A percentile compares a stretch with the other conserved stretches of the same genome.
Conservation (phyloP, 2,797 vertebrate genomes). For the Telmatherina bonti region DNA sequence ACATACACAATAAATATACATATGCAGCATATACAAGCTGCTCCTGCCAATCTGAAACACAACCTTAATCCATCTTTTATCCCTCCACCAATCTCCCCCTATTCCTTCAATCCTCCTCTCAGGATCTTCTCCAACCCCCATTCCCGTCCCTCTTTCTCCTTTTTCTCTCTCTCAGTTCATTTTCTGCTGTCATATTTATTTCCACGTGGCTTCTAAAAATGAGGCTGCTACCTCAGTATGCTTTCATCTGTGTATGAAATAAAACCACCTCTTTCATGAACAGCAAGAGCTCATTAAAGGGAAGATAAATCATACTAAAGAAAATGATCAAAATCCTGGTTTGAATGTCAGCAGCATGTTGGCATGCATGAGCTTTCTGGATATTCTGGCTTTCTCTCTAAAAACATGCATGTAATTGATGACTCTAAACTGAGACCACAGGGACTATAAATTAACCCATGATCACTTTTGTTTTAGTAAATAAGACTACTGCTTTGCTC, state of each 20-base stretch:
- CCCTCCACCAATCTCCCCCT: conserved; percentile 60
- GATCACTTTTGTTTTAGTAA: no score
- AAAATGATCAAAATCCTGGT: conserved; percentile 4
- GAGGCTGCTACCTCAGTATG: conserved; percentile 36
- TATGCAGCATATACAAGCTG: conserved; percentile 44
- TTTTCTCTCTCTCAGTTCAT: conserved; percentile 14
- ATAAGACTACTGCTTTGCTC: no score
- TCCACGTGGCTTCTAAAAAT: conserved; percentile 49
- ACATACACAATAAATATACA: conserved; percentile 48
- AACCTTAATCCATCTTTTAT: conserved; percentile 77
- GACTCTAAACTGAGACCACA: no score
- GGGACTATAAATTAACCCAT: no score
- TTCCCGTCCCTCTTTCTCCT: not conserved
- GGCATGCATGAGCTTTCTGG: no score
- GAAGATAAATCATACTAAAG: conserved; percentile 25
- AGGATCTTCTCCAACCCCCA: conserved; percentile 42
- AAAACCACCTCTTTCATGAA: conserved; percentile 32
- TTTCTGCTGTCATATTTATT: conserved; percentile 46
- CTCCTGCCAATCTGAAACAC: conserved; percentile 67
- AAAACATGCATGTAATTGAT: no score
- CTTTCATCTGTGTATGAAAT: conserved; percentile 16
- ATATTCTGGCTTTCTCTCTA: no score
- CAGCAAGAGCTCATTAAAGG: conserved; percentile 29
- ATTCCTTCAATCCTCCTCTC: conserved; percentile 38
- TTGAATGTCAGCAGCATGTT: no score